Percentiles rank a stretch among this genome's conserved stretches.
Evolutionary conservation across 2,888 invertebrate genomes (phyloP).

Genomic region (Stenotaenia linearis): DNA sequence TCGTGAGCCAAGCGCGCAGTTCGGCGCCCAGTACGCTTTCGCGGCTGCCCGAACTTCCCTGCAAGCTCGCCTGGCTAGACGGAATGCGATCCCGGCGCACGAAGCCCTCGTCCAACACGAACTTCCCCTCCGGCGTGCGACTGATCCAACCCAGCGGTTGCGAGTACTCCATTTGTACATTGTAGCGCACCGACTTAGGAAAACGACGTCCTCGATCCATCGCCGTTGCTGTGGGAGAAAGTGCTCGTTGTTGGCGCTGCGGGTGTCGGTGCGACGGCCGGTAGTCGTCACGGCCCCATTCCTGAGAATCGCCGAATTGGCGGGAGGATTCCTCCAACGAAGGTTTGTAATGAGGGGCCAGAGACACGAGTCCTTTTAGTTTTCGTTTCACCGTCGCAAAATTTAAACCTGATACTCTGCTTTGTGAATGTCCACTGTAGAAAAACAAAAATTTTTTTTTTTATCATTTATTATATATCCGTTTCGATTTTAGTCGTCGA

Average conservation of each 20-base stretch:
- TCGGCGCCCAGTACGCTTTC: constrained; percentile 13
- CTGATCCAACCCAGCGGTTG: constrained; percentile 58
- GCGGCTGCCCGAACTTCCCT: constrained; percentile 29
- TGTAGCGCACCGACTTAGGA: constrained; percentile 40
- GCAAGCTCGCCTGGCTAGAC: constrained; percentile 37
- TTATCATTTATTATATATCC: neutral
- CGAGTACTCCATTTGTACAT: constrained; percentile 42
- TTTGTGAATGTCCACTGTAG: constrained; percentile 36
- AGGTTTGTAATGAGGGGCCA: constrained; percentile 34
- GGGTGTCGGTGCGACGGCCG: constrained; percentile 32
- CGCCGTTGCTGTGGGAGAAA: constrained; percentile 33
- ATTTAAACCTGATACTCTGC: constrained; percentile 40
- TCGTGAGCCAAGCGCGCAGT: constrained; percentile 35
- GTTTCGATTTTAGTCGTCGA: neutral
- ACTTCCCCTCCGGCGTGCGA: constrained; percentile 67
- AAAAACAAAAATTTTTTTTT: neutral
- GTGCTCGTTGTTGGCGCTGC: constrained; percentile 26
- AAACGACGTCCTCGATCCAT: constrained; percentile 39
- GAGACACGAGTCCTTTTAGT: constrained; percentile 37
- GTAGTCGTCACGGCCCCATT: constrained; percentile 30
- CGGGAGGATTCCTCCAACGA: constrained; percentile 33
- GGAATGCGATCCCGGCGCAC: constrained; percentile 38
- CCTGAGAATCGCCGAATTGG: constrained; percentile 27
- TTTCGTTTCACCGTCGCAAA: constrained; percentile 36
- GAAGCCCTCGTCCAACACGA: constrained; percentile 57